Conservation (phyloP, 2,797 vertebrate species). For the Phataginus tricuspis region DNA sequence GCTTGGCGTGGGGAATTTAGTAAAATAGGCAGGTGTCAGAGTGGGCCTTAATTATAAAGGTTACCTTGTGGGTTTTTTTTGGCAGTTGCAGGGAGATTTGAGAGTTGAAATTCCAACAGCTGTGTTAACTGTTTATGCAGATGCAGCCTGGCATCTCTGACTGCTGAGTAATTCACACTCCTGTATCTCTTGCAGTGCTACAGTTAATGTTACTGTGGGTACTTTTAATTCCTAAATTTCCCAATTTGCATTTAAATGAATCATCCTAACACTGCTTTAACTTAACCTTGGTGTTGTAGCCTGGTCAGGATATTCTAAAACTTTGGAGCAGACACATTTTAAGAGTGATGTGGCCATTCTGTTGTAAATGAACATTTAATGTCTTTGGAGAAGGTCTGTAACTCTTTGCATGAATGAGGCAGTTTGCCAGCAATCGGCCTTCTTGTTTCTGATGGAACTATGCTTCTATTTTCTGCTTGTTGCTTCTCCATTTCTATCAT, state of each 20-base stretch:
- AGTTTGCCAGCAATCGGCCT: slow-evolving; percentile 50
- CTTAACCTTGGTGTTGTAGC: slow-evolving; percentile 65
- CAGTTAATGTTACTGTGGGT: slow-evolving; percentile 61
- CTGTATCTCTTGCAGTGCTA: slow-evolving; percentile 42
- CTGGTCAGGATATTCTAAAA: slow-evolving; percentile 39
- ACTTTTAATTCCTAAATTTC: slow-evolving; percentile 75
- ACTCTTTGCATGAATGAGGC: slow-evolving; percentile 56
- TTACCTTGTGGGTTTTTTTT: neutral
- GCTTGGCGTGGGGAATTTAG: neutral
- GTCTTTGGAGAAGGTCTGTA: slow-evolving; percentile 42
- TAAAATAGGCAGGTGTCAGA: neutral
- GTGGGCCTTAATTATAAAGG: slow-evolving; percentile 52
- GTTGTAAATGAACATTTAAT: slow-evolving; percentile 70
- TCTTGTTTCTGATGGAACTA: slow-evolving; percentile 46
- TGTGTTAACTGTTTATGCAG: slow-evolving; percentile 50
- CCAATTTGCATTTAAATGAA: slow-evolving; percentile 76
- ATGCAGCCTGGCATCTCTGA: slow-evolving; percentile 35
- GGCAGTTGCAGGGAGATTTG: slow-evolving; percentile 28
- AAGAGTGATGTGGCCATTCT: slow-evolving; percentile 64
- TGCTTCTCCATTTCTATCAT: slow-evolving; percentile 17
- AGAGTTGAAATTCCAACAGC: slow-evolving; percentile 30
- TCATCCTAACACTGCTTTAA: slow-evolving; percentile 65
- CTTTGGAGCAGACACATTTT: slow-evolving; percentile 61
- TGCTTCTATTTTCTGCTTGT: slow-evolving; percentile 43
- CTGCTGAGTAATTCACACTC: neutral